These are phyloP conservation scores for Stomatorhinus walkeri DNA, from an alignment of 2,797 vertebrate species.

Conservation along the genomic window DNA sequence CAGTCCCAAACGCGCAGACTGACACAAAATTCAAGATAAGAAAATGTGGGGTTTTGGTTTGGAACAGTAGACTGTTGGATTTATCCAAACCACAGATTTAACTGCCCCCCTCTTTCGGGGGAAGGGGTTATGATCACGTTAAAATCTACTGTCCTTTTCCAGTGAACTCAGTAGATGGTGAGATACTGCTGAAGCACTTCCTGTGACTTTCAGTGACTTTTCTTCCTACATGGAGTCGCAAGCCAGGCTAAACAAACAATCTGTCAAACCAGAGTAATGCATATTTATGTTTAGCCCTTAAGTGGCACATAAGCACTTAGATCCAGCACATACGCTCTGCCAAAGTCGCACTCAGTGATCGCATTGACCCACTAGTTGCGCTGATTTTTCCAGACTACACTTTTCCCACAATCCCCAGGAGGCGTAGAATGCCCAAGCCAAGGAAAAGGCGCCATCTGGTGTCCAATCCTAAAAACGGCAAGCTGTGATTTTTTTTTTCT, in stretches of 20 bases:
- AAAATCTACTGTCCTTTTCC: conserved; percentile 21
- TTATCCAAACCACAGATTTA: conserved; percentile 24
- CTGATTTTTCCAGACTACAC: conserved; percentile 28
- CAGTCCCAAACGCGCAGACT: not conserved
- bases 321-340: conserved; percentile 30
- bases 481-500: not conserved
- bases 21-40: conserved; percentile 1
- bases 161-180: conserved; percentile 30
- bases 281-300: conserved; percentile 27
- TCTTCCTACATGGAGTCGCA: not conserved
- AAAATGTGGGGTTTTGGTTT: conserved; percentile 6
- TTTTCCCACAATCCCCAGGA: not conserved
- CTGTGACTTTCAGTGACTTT: conserved; percentile 20
- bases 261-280: conserved; percentile 23
- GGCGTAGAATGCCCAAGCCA: conserved; percentile 11
- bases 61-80: conserved; percentile 15
- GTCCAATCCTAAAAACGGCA: conserved; percentile 34
- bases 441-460: conserved; percentile 55
- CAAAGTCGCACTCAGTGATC: conserved; percentile 35
- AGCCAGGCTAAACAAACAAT: conserved; percentile 31
- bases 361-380: conserved; percentile 26
- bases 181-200: conserved; percentile 21
- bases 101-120: conserved; percentile 1
- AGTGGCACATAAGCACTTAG: conserved; percentile 22
- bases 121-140: not conserved